Percentiles rank a stretch among this genome's conserved stretches.
Conservation (phyloP, 2,797 vertebrate species). For the Brachymystax lenok region DNA sequence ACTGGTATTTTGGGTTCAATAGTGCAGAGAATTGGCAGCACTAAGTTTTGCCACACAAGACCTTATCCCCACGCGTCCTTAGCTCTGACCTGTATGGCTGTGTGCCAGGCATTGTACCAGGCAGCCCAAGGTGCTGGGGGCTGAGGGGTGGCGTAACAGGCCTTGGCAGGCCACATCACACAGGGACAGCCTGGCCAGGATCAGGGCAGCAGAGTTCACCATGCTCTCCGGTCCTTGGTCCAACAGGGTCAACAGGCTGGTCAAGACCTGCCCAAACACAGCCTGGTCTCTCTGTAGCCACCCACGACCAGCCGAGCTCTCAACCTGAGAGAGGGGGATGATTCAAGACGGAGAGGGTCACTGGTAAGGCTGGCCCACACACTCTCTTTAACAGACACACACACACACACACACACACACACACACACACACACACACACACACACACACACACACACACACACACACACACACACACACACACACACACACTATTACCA, state of each 20-base stretch:
- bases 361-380: neutral
- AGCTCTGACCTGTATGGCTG: constrained; percentile 33
- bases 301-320: constrained; percentile 39
- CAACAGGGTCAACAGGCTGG: constrained; percentile 47
- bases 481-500: constrained; percentile 40
- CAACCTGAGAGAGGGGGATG: constrained; percentile 42
- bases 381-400: neutral
- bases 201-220: constrained; percentile 53
- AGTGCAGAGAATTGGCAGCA: neutral
- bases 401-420: neutral
- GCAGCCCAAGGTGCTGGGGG: constrained; percentile 12
- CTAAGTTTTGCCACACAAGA: neutral
- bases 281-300: constrained; percentile 48
- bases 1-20: neutral
- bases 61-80: neutral
- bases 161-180: constrained; percentile 47
- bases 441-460: neutral
- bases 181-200: constrained; percentile 56
- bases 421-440: neutral
- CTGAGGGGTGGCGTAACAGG: constrained; percentile 44
- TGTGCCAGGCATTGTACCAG: constrained; percentile 33
- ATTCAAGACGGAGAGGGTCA: neutral
- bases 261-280: constrained; percentile 37
- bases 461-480: neutral
- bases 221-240: constrained; percentile 34